Percentiles rank a stretch among this genome's conserved stretches.
phyloP scores from a whole-genome alignment of 1,140 invertebrate genomes.

The Micrasema longulum region DNA sequence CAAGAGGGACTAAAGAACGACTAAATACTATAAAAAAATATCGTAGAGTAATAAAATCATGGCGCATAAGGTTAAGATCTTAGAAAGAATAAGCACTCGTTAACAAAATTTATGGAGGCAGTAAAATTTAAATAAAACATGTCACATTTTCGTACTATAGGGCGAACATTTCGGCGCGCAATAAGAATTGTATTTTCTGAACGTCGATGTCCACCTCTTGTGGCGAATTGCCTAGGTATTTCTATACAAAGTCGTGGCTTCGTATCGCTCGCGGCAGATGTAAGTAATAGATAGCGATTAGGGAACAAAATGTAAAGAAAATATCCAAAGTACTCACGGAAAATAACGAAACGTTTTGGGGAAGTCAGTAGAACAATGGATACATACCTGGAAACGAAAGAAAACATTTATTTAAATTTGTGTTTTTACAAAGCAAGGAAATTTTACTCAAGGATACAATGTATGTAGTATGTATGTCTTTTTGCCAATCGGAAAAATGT shows the following conservation, averaged over 20 bases:
- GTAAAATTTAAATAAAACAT: constrained; percentile 31
- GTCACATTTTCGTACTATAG: constrained; percentile 3
- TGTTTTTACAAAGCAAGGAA: background rate
- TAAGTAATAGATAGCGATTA: constrained; percentile 36
- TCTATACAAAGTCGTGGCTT: constrained; percentile 3
- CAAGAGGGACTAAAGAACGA: no score
- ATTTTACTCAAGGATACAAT: background rate
- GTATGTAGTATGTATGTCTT: no score
- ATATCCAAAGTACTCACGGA: constrained; percentile 23
- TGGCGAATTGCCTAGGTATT: constrained; percentile 29
- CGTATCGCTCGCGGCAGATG: constrained; percentile 29
- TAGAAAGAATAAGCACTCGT: constrained; percentile 3
- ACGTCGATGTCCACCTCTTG: constrained; percentile 33
- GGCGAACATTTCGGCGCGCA: constrained; percentile 1
- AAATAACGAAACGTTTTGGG: constrained; percentile 10
- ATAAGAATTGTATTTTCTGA: constrained; percentile 7
- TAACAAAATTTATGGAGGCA: constrained; percentile 8
- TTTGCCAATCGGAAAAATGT: no score
- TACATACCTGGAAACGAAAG: constrained; percentile 34
- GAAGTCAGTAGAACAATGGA: background rate
- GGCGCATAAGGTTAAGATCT: background rate
- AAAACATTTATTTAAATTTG: background rate
- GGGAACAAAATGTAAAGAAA: constrained; percentile 26
- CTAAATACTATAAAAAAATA: no score
- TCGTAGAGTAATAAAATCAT: no score